Conservation (phyloP, 2,113 vertebrate species). For the Solea solea region DNA sequence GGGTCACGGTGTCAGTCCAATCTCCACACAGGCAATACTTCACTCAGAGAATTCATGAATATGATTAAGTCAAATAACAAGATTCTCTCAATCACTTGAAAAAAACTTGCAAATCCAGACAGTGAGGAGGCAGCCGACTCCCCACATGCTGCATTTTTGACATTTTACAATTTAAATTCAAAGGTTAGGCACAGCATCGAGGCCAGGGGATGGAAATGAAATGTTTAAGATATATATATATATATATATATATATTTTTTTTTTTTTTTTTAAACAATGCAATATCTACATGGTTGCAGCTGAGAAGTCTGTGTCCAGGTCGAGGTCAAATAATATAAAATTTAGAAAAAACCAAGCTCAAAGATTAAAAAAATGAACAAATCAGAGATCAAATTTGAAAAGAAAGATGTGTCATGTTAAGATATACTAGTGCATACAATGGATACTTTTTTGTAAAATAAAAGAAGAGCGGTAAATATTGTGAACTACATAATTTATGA, state of each 20-base stretch:
- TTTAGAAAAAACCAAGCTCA: too few species aligned
- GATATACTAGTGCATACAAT: too few species aligned
- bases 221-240: background rate
- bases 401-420: too few species aligned
- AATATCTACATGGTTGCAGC: background rate
- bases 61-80: slow-evolving; percentile 66
- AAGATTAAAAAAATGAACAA: too few species aligned
- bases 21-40: slow-evolving; percentile 59
- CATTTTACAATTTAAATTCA: slow-evolving; percentile 31
- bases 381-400: too few species aligned
- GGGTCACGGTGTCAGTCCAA: slow-evolving; percentile 71
- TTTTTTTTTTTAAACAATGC: slow-evolving; percentile 10
- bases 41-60: slow-evolving; percentile 74
- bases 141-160: slow-evolving; percentile 22
- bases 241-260: too few species aligned
- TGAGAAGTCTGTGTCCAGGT: background rate
- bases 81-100: slow-evolving; percentile 41
- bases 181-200: background rate
- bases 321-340: too few species aligned
- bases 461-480: too few species aligned
- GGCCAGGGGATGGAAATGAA: background rate
- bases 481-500: too few species aligned
- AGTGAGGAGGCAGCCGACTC: slow-evolving; percentile 17
- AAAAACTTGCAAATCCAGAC: slow-evolving; percentile 19
- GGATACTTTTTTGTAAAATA: too few species aligned